Evolutionary conservation across 2,113 vertebrate species (phyloP), one percentile per base, ranked within the genome.

Genomic region (Prionailurus viverrinus): DNA sequence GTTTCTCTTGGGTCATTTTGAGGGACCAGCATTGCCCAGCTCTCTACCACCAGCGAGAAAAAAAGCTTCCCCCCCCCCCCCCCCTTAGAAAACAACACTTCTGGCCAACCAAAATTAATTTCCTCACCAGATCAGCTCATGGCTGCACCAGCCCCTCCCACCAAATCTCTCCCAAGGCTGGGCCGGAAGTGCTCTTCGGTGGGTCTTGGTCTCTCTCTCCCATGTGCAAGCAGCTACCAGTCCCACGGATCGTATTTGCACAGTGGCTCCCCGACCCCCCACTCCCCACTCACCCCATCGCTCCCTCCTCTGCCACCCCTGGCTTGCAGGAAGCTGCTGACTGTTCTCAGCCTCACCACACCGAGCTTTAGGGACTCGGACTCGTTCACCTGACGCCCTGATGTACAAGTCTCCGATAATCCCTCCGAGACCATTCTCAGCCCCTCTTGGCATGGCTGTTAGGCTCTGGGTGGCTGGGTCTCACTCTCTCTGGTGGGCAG

Each of bases 201-300:
- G 65, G 10, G 31, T 41, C 71, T 51, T 63, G 51, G 29, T 81
- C 18, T 48, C 16, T 31, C 25, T 16, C 14, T 19, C 6, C 11
- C 29, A 45, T 7, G 23, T 41, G 15, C 33, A 69, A 61, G 31
- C 25, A 39, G 69, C 48, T 74, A 68, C 45, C 89, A 88, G 45
- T 5, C n/a, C 27, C n/a, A 27, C 21, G 0, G 1, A 13, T 51
- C 5, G 1, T 29, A 33, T 65, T 29, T 31, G 12, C 61, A n/a
- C 21, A 18, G 18, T 7, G 71, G 71, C 18, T 74, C 41, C 3
- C 29, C 53, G 27, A 21, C 10, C 29, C 45, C 23, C 7, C 16
- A 71, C 55, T 63, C 45, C 31, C 53, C 45, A 23, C 78, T 58
- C 33, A 39, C 16, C 15, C 58, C 19, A 14, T 7, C 9, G 41